Evolutionary conservation across 2,888 invertebrate genomes (phyloP).

Genomic region (Drepana falcataria): DNA sequence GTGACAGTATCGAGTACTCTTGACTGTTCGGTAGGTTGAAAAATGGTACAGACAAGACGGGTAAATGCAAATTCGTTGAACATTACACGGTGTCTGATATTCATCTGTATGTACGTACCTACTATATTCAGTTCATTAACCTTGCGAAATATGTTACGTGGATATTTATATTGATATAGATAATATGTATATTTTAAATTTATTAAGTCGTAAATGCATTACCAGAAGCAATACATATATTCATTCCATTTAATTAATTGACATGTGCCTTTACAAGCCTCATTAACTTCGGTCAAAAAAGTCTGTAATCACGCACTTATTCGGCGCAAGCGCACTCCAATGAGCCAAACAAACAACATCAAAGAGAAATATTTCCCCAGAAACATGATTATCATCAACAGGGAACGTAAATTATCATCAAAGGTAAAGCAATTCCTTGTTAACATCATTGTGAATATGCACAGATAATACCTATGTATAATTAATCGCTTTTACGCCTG

Average conservation of each 20-base stretch:
- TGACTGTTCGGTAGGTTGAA: no score
- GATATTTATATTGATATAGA: no score
- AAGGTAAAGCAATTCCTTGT: background rate
- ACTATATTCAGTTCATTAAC: background rate
- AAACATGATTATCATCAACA: no score
- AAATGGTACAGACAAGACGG: no score
- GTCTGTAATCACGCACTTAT: background rate
- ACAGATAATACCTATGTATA: no score
- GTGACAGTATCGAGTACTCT: no score
- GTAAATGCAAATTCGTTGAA: no score
- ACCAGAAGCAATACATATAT: no score
- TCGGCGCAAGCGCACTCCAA: conserved; percentile 6
- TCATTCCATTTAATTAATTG: background rate
- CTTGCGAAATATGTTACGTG: background rate
- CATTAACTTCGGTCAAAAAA: background rate
- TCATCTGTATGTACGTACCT: no score
- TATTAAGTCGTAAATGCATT: no score
- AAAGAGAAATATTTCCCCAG: conserved; percentile 5
- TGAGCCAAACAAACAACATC: conserved; percentile 16
- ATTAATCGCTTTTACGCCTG: background rate
- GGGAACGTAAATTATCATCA: background rate
- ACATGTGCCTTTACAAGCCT: conserved; percentile 1
- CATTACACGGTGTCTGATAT: no score
- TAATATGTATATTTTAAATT: no score
- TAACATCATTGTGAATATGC: background rate